Evolutionary conservation across 2,113 vertebrate genomes (phyloP).

Genomic region (Cavia porcellus): DNA sequence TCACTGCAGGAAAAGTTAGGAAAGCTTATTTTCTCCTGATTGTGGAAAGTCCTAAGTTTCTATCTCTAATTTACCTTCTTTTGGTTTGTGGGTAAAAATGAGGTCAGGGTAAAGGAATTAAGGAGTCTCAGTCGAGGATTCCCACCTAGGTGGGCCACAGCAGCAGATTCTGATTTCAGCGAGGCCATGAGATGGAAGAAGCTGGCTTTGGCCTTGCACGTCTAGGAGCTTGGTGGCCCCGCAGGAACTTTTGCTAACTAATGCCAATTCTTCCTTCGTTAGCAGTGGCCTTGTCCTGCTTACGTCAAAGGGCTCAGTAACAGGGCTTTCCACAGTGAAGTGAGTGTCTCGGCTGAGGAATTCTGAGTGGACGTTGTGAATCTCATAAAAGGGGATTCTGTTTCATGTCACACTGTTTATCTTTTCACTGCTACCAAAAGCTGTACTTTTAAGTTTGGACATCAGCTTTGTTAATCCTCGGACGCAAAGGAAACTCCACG

Average conservation of each 20-base stretch:
- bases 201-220: not conserved
- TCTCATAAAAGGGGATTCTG: not conserved
- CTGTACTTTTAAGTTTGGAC: not conserved
- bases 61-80: constrained; percentile 39
- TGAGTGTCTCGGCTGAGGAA: not conserved
- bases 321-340: not conserved
- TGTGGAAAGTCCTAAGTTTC: constrained; percentile 42
- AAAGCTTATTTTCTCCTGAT: not conserved
- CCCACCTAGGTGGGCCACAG: not conserved
- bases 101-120: not conserved
- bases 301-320: not conserved
- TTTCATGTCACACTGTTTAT: not conserved
- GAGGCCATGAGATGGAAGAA: not conserved
- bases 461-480: not conserved
- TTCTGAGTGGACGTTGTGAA: constrained; percentile 37
- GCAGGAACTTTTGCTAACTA: constrained; percentile 18
- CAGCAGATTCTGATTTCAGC: constrained; percentile 5
- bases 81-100: constrained; percentile 28
- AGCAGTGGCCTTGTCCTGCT: constrained; percentile 4
- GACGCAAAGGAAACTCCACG: constrained; percentile 13
- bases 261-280: not conserved
- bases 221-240: not conserved
- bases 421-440: not conserved
- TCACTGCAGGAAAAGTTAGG: constrained; percentile 4
- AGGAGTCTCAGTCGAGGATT: not conserved